Conservation (phyloP, 2,888 invertebrate genomes). For the Osmoderma eremita region DNA sequence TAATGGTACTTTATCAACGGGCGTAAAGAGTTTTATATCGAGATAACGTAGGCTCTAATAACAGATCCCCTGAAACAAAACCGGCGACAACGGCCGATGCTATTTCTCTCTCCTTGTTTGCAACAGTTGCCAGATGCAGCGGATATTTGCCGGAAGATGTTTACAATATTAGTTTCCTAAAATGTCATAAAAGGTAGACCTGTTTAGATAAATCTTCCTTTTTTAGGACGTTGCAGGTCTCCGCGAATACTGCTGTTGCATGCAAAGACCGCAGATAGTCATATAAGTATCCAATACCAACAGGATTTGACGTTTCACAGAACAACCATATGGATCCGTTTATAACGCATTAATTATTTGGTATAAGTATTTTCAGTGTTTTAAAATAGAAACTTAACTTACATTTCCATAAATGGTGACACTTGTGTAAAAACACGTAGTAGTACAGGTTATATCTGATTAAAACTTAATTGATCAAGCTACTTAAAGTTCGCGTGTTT, state of each 20-base stretch:
- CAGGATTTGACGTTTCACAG: constrained; percentile 8
- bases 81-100: not conserved
- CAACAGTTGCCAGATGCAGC: constrained; percentile 29
- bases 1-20: constrained; percentile 27
- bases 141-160: constrained; percentile 25
- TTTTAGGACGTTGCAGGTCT: constrained; percentile 6
- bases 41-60: constrained; percentile 27
- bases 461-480: no score
- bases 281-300: not conserved
- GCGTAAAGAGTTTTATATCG: constrained; percentile 16
- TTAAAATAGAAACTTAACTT: constrained; percentile 12
- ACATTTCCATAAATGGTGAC: not conserved
- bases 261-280: constrained; percentile 16
- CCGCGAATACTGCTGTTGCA: not conserved
- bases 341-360: constrained; percentile 20
- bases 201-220: constrained; percentile 25
- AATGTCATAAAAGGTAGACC: constrained; percentile 29
- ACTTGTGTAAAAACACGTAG: no score
- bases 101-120: constrained; percentile 15
- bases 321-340: constrained; percentile 4
- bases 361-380: constrained; percentile 23
- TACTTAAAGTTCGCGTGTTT: no score
- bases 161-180: constrained; percentile 31
- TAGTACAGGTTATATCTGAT: no score
- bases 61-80: constrained; percentile 23